A percentile compares a stretch with the other conserved stretches of the same genome.
Evolutionary conservation across 2,888 invertebrate species (phyloP).

Genomic region (Tanypteryx hageni): DNA sequence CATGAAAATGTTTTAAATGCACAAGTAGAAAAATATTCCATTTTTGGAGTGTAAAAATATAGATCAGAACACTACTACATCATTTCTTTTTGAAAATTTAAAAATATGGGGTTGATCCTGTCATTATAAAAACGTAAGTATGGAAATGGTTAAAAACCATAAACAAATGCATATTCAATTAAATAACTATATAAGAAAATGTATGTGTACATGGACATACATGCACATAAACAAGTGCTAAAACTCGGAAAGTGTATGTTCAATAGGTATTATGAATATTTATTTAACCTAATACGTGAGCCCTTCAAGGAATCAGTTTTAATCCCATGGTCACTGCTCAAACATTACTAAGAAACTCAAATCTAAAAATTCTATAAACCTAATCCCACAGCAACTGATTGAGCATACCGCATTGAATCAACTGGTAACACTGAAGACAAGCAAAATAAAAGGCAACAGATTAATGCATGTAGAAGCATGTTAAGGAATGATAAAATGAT

Average conservation of each 20-base stretch:
- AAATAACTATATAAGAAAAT: no score
- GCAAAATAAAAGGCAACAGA: not conserved
- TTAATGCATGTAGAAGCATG: not conserved
- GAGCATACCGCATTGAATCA: not conserved
- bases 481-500: slow-evolving; percentile 55
- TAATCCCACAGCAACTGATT: slow-evolving; percentile 31
- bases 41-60: slow-evolving; percentile 35
- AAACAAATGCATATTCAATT: not conserved
- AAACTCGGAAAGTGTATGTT: not conserved
- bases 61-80: slow-evolving; percentile 1
- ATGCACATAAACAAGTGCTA: no score
- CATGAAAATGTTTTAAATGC: slow-evolving; percentile 40
- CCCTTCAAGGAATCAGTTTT: not conserved
- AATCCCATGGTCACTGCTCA: not conserved
- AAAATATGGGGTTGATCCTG: not conserved
- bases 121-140: not conserved
- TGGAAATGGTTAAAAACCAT: not conserved
- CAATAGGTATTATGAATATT: not conserved
- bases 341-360: not conserved
- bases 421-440: slow-evolving; percentile 27
- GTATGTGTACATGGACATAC: no score
- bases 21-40: slow-evolving; percentile 34
- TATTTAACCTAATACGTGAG: not conserved
- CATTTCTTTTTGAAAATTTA: slow-evolving; percentile 1
- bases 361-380: slow-evolving; percentile 23